phyloP scores from a whole-genome alignment of 2,888 invertebrate genomes.

The Hemicrepidius hirtus region DNA sequence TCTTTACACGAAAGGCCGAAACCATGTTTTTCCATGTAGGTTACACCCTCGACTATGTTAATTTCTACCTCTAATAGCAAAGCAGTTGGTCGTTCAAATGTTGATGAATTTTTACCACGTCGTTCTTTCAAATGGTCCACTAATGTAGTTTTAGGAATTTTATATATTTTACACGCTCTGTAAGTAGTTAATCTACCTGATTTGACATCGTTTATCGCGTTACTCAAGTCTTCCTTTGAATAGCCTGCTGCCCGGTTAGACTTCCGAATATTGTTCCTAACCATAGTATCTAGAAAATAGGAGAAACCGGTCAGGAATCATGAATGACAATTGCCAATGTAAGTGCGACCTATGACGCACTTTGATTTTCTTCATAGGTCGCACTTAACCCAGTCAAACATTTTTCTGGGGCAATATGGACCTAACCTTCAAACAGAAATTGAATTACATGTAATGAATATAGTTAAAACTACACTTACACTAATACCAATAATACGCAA shows the following conservation, averaged over 20 bases:
- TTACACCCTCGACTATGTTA: too few species aligned
- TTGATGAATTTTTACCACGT: conserved; percentile 58
- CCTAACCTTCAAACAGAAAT: conserved; percentile 39
- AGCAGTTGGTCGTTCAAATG: too few species aligned
- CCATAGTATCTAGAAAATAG: conserved; percentile 2
- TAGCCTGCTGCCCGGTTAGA: not conserved
- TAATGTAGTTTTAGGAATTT: conserved; percentile 39
- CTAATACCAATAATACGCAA: conserved; percentile 32
- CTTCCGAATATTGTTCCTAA: conserved; percentile 12
- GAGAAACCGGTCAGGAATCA: not conserved
- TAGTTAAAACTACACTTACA: conserved; percentile 20
- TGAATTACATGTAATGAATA: conserved; percentile 29
- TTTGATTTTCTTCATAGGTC: too few species aligned
- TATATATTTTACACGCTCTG: conserved; percentile 38
- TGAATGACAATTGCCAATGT: conserved; percentile 28
- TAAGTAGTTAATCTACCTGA: conserved; percentile 29
- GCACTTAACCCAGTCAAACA: too few species aligned
- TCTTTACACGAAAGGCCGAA: too few species aligned
- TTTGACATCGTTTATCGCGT: conserved; percentile 37
- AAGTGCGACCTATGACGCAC: conserved; percentile 45
- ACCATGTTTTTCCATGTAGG: too few species aligned
- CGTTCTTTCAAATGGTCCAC: conserved; percentile 38
- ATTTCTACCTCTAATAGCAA: conserved; percentile 56
- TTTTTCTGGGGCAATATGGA: too few species aligned
- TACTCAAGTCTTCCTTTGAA: conserved; percentile 28